phyloP scores from a whole-genome alignment of 2,888 invertebrate species.

The Hemicrepidius hirtus region DNA sequence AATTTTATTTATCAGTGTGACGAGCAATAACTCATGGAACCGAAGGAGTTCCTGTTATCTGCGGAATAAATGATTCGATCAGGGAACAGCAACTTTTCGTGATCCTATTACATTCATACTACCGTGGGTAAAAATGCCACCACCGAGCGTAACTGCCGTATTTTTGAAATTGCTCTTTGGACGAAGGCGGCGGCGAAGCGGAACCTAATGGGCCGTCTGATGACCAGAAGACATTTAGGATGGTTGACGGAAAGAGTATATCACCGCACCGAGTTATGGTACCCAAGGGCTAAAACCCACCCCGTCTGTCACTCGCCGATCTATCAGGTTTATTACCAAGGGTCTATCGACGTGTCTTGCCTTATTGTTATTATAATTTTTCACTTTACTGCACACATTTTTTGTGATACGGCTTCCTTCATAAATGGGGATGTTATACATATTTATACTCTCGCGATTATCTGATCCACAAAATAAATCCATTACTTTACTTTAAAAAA shows the following conservation, averaged over 20 bases:
- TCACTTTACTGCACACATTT: slow-evolving; percentile 5
- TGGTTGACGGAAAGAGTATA: slow-evolving; percentile 72
- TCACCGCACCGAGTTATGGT: slow-evolving; percentile 70
- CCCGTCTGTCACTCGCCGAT: slow-evolving; percentile 68
- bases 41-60: slow-evolving; percentile 42
- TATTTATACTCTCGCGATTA: too few relatives aligned
- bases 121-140: slow-evolving; percentile 51
- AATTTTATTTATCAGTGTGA: slow-evolving; percentile 46
- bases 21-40: slow-evolving; percentile 45
- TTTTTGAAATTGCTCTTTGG: slow-evolving; percentile 53
- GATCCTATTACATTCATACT: slow-evolving; percentile 46
- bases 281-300: slow-evolving; percentile 70
- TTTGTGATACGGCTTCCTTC: neutral
- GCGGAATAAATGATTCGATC: slow-evolving; percentile 49
- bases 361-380: slow-evolving; percentile 68
- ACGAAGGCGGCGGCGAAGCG: slow-evolving; percentile 60
- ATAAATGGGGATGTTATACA: too few relatives aligned
- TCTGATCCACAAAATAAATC: too few relatives aligned
- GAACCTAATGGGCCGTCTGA: slow-evolving; percentile 65
- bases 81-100: slow-evolving; percentile 41
- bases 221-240: slow-evolving; percentile 71
- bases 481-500: too few relatives aligned
- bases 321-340: slow-evolving; percentile 69
- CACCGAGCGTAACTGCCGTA: slow-evolving; percentile 46
- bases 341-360: slow-evolving; percentile 70